Base-by-base conservation (phyloP, 2,888 invertebrate species). In the Acholoe squamosa region DNA sequence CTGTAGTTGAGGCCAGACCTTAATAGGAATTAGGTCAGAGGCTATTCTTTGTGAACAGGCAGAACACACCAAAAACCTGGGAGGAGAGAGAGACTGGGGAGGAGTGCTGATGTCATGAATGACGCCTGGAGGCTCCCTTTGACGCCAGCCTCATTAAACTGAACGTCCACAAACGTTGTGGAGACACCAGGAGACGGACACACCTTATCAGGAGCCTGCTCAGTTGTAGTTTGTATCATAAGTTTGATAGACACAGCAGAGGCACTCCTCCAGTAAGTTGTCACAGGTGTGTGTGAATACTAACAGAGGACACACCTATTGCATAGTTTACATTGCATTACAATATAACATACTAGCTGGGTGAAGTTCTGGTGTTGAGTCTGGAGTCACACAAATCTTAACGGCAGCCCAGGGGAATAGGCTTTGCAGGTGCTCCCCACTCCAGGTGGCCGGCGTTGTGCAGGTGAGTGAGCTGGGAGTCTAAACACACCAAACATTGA, bases 401-500 rank as follows among this genome's bases (percentile, higher is more conserved):
- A 10, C 3, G 43, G 43, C 10, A 43, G 43, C 19, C 19, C 22
- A 61, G 61, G 19, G 61, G 22, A n/a, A 61, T 61, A 61, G 19
- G 22, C 61, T 61, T n/a, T 61, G 3, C 61, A 61, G 61, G 61
- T 61, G 61, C 5, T n/a, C 61, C 19, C 61, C 43, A 43, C 19
- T n/a, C n/a, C 19, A 61, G 61, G 61, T n/a, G 61, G n/a, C 61
- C 61, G 22, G n/a, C 22, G n/a, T n/a, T n/a, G n/a, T n/a, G 61
- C 61, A 61, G 61, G 5, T 61, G 22, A 61, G 61, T 22, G 10
- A 3, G 61, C 54, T 14, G 61, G 61, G 5, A 22, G 3, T 22
- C 61, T 61, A 61, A 61, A 19, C 61, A 61, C 61, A n/a, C 61
- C 61, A 61, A 61, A 61, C 61, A 61, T 61, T 61, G 61, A 61